Percentiles rank a stretch among this genome's conserved stretches.
Evolutionary conservation across 2,113 vertebrate species (phyloP).

Genomic region (Natator depressus): DNA sequence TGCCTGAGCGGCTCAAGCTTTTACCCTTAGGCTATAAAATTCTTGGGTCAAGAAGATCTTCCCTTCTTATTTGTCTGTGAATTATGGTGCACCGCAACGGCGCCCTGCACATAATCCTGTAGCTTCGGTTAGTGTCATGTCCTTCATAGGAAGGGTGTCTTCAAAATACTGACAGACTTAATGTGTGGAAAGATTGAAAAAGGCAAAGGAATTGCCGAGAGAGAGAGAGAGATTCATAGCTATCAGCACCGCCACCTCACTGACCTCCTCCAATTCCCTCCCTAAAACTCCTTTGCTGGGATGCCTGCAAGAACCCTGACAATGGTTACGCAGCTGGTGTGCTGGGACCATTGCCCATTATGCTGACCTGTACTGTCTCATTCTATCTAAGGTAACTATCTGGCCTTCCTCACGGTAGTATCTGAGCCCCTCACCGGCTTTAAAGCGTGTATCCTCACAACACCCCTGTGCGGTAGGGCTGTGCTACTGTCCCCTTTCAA

Average conservation of each 20-base stretch:
- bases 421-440: background rate
- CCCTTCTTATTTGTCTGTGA: background rate
- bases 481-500: background rate
- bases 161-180: background rate
- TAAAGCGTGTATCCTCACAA: background rate
- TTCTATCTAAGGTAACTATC: background rate
- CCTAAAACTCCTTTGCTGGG: background rate
- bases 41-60: background rate
- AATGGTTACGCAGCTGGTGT: background rate
- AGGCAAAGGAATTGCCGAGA: background rate
- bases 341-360: background rate
- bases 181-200: background rate
- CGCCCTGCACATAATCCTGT: background rate
- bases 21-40: background rate
- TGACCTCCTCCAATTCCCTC: background rate
- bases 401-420: background rate
- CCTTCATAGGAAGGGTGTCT: background rate
- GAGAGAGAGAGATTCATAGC: background rate
- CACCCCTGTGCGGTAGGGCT: background rate
- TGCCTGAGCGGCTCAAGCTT: background rate
- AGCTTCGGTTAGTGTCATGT: background rate
- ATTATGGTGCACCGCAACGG: background rate
- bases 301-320: no score
- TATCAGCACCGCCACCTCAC: background rate
- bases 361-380: background rate